Evolutionary conservation across 2,113 vertebrate species (phyloP), one percentile per base, ranked within the genome.

Genomic region (Cricetomys ansorgei): DNA sequence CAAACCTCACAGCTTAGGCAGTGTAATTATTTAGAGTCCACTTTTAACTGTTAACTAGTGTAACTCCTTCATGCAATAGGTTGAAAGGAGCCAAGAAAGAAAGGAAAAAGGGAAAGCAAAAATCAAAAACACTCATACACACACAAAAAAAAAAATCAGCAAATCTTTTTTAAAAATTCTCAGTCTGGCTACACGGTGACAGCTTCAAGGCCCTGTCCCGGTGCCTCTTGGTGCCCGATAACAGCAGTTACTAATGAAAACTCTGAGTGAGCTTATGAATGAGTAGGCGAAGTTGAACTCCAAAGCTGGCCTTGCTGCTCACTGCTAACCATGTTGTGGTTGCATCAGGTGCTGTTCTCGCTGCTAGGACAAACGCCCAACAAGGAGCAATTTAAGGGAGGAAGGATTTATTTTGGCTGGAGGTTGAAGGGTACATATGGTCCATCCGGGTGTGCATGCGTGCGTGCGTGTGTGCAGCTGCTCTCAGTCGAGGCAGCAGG

Each of bases 21-120:
- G 98, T 98, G 98, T 98, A 98, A 98, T 50, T 9, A 94, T 96
- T 98, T 98, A 97, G 98, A 98, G 98, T 98, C 98, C 96, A 95
- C 98, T 98, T 92, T 97, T 97, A 97, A 97, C 97, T 97, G n/a
- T 98, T 98, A 98, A 98, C 98, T 97, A 96, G 98, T 98, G 98
- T 98, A 98, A 98, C 97, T 97, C 96, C 92, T 98, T 98, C 97
- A 98, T 98, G 98, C 98, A 99, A 99, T 98, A 98, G 98, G 98
- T 98, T 98, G 98, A 98, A 98, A 98, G 94, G 98, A 98, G 98
- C 98, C 98, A 62, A 62, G 55, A 29, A 34, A 19, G 19, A 1
- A 31, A 12, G 19, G 31, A 17, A 17, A 3, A 23, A 40, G 21
- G 17, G 12, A 27, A 75, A 73, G 23, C n/a, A 27, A 27, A 2